Conservation (phyloP, 1,140 invertebrate species). For the Parapsyche elsis region DNA sequence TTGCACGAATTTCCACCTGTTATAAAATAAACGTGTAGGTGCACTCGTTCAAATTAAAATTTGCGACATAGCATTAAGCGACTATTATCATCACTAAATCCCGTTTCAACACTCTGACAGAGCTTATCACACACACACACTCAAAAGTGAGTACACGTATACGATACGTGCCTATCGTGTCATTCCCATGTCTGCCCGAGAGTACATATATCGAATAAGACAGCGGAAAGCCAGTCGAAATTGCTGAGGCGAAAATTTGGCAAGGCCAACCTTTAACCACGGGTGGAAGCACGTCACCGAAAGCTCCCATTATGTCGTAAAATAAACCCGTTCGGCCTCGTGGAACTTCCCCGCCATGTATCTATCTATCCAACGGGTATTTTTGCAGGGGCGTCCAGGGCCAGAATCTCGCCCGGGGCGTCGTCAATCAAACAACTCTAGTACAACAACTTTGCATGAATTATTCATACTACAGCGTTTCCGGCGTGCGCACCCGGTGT, state of each 20-base stretch:
- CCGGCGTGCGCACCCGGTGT: neutral
- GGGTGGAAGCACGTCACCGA: neutral
- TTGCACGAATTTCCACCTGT: constrained; percentile 4
- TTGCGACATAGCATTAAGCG: neutral
- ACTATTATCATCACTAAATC: neutral
- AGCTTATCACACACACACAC: too few relatives aligned
- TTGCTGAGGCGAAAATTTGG: constrained; percentile 31
- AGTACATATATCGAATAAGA: constrained; percentile 30
- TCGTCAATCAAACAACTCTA: constrained; percentile 21
- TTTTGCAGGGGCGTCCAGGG: neutral
- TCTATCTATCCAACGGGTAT: too few relatives aligned
- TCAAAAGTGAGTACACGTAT: neutral
- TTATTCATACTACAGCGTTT: constrained; percentile 6
- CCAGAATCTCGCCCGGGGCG: neutral
- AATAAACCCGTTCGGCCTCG: constrained; percentile 3
- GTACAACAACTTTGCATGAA: constrained; percentile 24
- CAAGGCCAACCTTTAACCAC: constrained; percentile 3
- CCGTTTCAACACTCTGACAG: neutral
- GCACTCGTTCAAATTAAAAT: neutral
- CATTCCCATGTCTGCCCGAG: neutral
- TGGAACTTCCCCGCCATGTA: too few relatives aligned
- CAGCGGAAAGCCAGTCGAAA: constrained; percentile 24
- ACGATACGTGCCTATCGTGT: constrained; percentile 1
- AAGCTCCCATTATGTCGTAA: constrained; percentile 24
- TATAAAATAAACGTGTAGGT: neutral